phyloP scores from a whole-genome alignment of 2,113 vertebrate genomes.

The Romanogobio albipinnatus region DNA sequence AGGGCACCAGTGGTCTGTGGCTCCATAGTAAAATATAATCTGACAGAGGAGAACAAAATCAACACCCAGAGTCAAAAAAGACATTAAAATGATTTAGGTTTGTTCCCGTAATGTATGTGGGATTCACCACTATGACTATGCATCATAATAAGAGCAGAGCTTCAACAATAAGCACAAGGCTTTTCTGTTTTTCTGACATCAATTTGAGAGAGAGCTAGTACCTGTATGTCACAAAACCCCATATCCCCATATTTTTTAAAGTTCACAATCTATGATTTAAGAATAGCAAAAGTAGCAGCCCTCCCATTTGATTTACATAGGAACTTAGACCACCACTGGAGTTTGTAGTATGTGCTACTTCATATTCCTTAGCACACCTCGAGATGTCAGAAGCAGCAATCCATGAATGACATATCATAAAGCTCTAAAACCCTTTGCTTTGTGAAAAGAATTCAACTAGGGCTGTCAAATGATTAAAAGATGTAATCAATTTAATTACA shows the following conservation, averaged over 20 bases:
- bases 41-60: slow-evolving; percentile 68
- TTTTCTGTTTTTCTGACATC: neutral
- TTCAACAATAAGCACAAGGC: neutral
- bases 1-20: slow-evolving; percentile 88
- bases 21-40: slow-evolving; percentile 95
- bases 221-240: neutral
- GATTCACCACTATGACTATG: slow-evolving; percentile 11
- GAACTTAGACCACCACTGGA: neutral
- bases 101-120: neutral
- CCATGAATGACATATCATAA: neutral
- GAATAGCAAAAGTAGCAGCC: neutral
- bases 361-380: neutral
- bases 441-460: neutral
- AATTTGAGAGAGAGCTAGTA: neutral
- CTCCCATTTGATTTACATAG: neutral
- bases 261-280: neutral
- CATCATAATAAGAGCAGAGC: neutral
- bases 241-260: slow-evolving; percentile 7
- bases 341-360: neutral
- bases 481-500: neutral
- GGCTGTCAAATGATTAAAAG: neutral
- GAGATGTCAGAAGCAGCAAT: neutral
- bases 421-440: neutral
- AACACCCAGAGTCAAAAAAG: neutral
- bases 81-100: neutral